Evolutionary conservation across 2,113 vertebrate genomes (phyloP).

Genomic region (Euleptes europaea): DNA sequence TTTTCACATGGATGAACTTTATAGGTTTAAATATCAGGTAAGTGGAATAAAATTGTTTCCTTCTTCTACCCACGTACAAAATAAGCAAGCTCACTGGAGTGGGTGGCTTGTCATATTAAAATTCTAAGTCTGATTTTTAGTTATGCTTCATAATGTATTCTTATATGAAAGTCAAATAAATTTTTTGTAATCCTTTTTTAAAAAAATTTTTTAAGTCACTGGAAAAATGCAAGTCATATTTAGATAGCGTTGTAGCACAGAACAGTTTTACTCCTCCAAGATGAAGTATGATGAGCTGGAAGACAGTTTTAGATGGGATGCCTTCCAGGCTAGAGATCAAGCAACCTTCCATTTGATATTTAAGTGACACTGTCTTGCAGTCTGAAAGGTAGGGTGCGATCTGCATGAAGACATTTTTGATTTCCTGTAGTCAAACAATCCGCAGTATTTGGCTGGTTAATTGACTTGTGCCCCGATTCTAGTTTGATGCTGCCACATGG

Average conservation of each 20-base stretch:
- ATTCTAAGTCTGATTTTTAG: too few species aligned
- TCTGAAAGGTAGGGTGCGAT: background rate
- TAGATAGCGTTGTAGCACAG: accelerated
- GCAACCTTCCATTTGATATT: background rate
- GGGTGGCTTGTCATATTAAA: background rate
- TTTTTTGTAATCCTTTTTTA: too few species aligned
- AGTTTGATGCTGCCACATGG: background rate
- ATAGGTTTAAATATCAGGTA: conserved; percentile 97
- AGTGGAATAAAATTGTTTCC: conserved; percentile 11
- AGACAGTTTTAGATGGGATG: background rate
- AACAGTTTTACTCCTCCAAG: background rate
- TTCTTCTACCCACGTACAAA: background rate
- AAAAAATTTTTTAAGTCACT: accelerated
- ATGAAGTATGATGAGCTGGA: background rate
- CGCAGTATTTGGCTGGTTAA: background rate
- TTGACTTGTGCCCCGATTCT: background rate
- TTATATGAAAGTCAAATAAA: too few species aligned
- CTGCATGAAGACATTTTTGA: background rate
- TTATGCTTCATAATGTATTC: too few species aligned
- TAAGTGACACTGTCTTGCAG: background rate
- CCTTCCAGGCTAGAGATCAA: background rate
- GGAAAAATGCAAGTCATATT: accelerated
- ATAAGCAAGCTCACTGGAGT: background rate
- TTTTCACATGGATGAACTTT: conserved; percentile 98
- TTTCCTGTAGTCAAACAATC: background rate